Conservation (phyloP, 2,113 vertebrate genomes). For the cat (Felis catus) region F.catus_Fca126_mat1.0 CM031417.1:76995001-76995500, state of each 20-base stretch:
- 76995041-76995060: conserved; percentile 55
- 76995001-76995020: conserved; percentile 65
- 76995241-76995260: conserved; percentile 60
- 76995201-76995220: neutral
- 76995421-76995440: conserved; percentile 78
- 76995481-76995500: conserved; percentile 74
- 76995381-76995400: conserved; percentile 86
- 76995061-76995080: neutral
- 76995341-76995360: conserved; percentile 83
- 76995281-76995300: conserved; percentile 72
- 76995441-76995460: conserved; percentile 86
- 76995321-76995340: conserved; percentile 73
- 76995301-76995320: conserved; percentile 78
- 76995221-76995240: neutral
- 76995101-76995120: neutral
- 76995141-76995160: neutral
- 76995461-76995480: conserved; percentile 82
- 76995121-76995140: neutral
- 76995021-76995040: conserved; percentile 39
- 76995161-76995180: neutral
- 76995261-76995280: conserved; percentile 70
- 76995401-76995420: conserved; percentile 82
- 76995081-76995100: neutral
- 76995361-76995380: conserved; percentile 88
- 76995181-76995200: conserved; percentile 51